Evolutionary conservation across 2,888 invertebrate genomes (phyloP), one percentile per base, ranked within the genome.

Genomic region (Parnassius apollo): DNA sequence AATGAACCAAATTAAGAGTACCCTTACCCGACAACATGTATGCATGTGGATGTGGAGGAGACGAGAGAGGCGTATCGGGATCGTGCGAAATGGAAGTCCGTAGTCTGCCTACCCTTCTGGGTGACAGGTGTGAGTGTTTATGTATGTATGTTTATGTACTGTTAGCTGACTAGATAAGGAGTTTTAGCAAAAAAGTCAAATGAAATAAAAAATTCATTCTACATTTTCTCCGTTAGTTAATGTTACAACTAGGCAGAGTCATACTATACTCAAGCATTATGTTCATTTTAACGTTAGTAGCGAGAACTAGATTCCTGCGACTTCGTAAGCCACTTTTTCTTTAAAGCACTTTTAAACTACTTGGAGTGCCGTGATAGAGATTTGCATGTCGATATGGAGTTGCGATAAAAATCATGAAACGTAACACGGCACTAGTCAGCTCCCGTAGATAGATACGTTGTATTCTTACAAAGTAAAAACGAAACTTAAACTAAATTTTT

Each of bases 361-460:
- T 61, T 68, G 69, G 67, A 77, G 73, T 72, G 75, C 75, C 77
- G 74, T 76, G 77, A 77, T 75, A 68, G 72, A 77, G 75, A 82
- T 81, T 81, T 78, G 75, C 79, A 80, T 80, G 75, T 75, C 74
- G 81, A 80, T 81, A 72, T 75, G 70, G 73, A 71, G 65, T 64
- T 59, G 67, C 70, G 75, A 79, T 80, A 78, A 76, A 59, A 74
- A 73, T 71, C 69, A 70, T 69, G 64, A 67, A 70, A 70, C 59
- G 70, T 70, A 68, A 65, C 68, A 69, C 70, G 67, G 67, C 68
- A 66, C 68, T 63, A 42, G 51, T 13, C 67, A 63, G 72, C 73
- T 75, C 71, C 72, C 72, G 73, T 65, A 70, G 13, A 35, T 65
- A 70, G 13, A 35, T 35, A 35, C 35, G 35, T 35, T 35, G 35